phyloP scores from a whole-genome alignment of 2,888 invertebrate species.

The Neuroscelio doddi region DNA sequence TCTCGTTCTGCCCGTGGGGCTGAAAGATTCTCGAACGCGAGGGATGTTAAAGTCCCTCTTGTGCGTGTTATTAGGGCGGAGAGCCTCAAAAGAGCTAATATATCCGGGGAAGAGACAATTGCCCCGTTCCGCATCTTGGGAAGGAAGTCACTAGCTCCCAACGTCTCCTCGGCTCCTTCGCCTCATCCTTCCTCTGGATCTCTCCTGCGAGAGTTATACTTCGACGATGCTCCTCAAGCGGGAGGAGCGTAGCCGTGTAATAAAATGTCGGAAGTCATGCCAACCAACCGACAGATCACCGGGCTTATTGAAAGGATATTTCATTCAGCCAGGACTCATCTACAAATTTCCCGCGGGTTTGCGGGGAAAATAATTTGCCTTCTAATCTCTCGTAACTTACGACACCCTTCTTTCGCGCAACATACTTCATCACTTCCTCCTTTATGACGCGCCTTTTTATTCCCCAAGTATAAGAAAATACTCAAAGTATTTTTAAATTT shows the following conservation, averaged over 20 bases:
- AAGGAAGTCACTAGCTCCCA: conserved; percentile 33
- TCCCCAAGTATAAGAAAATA: conserved; percentile 12
- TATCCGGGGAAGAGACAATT: conserved; percentile 61
- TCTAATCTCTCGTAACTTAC: conserved; percentile 24
- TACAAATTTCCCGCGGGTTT: conserved; percentile 64
- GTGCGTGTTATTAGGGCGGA: conserved; percentile 54
- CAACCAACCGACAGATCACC: conserved; percentile 69
- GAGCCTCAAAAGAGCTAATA: conserved; percentile 65
- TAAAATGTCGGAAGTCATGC: conserved; percentile 69
- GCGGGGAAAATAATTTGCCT: conserved; percentile 53
- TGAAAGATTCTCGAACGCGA: conserved; percentile 31
- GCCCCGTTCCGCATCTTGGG: conserved; percentile 45
- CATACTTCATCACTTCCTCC: conserved; percentile 31
- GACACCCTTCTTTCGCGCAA: not conserved
- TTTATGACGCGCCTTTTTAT: conserved; percentile 21
- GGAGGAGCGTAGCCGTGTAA: conserved; percentile 58
- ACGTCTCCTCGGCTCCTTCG: conserved; percentile 26
- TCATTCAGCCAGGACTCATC: conserved; percentile 63
- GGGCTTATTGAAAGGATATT: conserved; percentile 71
- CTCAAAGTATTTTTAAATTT: conserved; percentile 35
- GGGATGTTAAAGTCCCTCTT: conserved; percentile 48
- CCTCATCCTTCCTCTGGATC: conserved; percentile 13
- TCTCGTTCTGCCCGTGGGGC: conserved; percentile 33
- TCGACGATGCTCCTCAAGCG: conserved; percentile 48
- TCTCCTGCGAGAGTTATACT: conserved; percentile 28